These are phyloP conservation scores for Idaea aversata DNA, from an alignment of 2,888 invertebrate genomes.

Conservation along the genomic window DNA sequence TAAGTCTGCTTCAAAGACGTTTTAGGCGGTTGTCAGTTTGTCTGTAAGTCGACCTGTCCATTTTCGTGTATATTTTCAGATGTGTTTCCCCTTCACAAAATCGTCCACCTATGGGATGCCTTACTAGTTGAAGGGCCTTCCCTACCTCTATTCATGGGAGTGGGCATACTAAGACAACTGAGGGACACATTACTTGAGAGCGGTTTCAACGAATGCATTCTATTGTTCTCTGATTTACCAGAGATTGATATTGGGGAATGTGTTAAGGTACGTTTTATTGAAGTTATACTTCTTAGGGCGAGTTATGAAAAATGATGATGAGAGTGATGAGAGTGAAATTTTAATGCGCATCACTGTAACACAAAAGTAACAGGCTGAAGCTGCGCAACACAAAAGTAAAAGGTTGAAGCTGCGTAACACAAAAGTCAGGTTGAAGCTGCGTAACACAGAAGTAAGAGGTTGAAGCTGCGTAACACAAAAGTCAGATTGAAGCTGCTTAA, in stretches of 20 bases:
- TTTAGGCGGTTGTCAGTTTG: too few relatives aligned
- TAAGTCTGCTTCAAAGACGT: too few relatives aligned
- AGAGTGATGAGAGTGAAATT: too few relatives aligned
- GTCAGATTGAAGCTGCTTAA: not conserved
- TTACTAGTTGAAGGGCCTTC: conserved; percentile 95
- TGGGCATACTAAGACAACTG: conserved; percentile 94
- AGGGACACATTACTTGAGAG: conserved; percentile 90
- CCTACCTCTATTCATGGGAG: conserved; percentile 96
- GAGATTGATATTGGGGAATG: conserved; percentile 97
- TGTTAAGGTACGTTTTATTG: conserved; percentile 79
- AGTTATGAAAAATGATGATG: not conserved
- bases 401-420: too few relatives aligned
- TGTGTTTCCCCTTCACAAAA: conserved; percentile 98
- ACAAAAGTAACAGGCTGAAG: too few relatives aligned
- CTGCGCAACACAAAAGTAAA: too few relatives aligned
- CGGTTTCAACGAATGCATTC: conserved; percentile 98
- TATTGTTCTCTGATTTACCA: conserved; percentile 98
- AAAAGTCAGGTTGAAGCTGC: too few relatives aligned
- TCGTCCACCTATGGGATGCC: conserved; percentile 98
- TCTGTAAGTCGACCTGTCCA: too few relatives aligned
- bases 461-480: conserved; percentile 18
- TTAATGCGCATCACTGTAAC: too few relatives aligned
- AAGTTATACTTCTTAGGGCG: too few relatives aligned
- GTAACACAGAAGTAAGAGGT: not conserved
- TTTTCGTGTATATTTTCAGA: too few relatives aligned